These are phyloP conservation scores for Hydraecia micacea DNA, from an alignment of 2,888 invertebrate species.

Conservation along the genomic window DNA sequence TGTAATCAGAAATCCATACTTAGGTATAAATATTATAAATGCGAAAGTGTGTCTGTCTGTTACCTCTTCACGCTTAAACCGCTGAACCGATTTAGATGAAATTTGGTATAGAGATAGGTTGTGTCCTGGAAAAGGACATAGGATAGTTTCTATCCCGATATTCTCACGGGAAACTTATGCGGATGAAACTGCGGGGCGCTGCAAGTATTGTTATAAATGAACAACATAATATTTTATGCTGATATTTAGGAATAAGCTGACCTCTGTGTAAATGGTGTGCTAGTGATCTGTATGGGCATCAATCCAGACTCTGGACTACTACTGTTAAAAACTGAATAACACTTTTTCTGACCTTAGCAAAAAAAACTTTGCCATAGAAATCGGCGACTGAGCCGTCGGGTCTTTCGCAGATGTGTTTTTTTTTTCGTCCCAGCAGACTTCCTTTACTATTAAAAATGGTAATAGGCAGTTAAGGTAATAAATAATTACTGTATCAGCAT, in stretches of 20 bases:
- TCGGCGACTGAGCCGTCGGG: too few species aligned
- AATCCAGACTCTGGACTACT: background rate
- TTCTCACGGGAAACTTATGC: too few species aligned
- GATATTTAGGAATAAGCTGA: too few species aligned
- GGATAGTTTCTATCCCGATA: too few species aligned
- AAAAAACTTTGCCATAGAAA: background rate
- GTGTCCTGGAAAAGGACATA: too few species aligned
- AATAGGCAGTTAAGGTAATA: slow-evolving; percentile 1
- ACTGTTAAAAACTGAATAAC: background rate
- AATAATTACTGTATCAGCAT: slow-evolving; percentile 14
- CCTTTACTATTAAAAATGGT: background rate
- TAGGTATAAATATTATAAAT: too few species aligned
- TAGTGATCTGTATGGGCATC: background rate
- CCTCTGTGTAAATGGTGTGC: background rate
- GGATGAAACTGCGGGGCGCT: too few species aligned
- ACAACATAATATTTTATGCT: background rate
- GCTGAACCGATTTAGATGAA: too few species aligned
- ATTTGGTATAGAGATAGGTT: too few species aligned
- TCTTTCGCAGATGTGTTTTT: too few species aligned
- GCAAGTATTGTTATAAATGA: background rate
- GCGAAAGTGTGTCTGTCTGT: too few species aligned
- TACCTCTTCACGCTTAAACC: too few species aligned
- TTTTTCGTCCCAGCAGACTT: background rate
- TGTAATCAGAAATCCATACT: background rate
- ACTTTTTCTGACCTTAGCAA: background rate